A percentile compares a stretch with the other conserved stretches of the same genome.
Evolutionary conservation across 92 coral and sea anemone genomes (phyloP).

Genomic region (Galaxea fascicularis): DNA sequence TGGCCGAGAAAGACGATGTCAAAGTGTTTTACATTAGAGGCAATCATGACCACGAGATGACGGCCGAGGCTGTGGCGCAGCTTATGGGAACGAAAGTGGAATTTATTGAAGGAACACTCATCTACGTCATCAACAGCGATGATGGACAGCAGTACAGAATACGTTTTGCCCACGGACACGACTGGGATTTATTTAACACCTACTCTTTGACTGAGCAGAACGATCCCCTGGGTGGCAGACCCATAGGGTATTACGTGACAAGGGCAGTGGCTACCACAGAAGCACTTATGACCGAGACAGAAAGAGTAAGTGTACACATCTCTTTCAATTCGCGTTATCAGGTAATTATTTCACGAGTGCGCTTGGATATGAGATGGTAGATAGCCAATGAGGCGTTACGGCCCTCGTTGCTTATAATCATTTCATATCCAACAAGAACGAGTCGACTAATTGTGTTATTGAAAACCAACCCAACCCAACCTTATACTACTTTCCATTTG

Average conservation of each 20-base stretch:
- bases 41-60: slow-evolving; percentile 55
- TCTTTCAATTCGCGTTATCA: too few relatives aligned
- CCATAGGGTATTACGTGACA: slow-evolving; percentile 55
- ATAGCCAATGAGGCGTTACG: too few relatives aligned
- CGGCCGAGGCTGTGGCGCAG: background rate
- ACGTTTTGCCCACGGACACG: slow-evolving; percentile 66
- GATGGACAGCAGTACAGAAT: slow-evolving; percentile 50
- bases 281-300: slow-evolving; percentile 15
- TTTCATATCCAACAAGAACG: too few relatives aligned
- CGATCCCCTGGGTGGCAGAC: slow-evolving; percentile 35
- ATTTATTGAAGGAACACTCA: slow-evolving; percentile 48
- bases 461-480: too few relatives aligned
- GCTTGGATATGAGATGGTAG: too few relatives aligned
- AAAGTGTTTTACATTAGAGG: slow-evolving; percentile 49
- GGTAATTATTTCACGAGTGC: too few relatives aligned
- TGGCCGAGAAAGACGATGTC: slow-evolving; percentile 53
- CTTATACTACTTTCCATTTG: too few relatives aligned
- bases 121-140: slow-evolving; percentile 37
- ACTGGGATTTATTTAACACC: slow-evolving; percentile 60
- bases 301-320: too few relatives aligned
- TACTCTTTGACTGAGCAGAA: slow-evolving; percentile 24
- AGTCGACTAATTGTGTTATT: too few relatives aligned
- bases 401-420: too few relatives aligned
- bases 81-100: slow-evolving; percentile 37
- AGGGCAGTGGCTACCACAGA: slow-evolving; percentile 47